Evolutionary conservation across 2,888 invertebrate species (phyloP).

Genomic region (Macropis europaea): DNA sequence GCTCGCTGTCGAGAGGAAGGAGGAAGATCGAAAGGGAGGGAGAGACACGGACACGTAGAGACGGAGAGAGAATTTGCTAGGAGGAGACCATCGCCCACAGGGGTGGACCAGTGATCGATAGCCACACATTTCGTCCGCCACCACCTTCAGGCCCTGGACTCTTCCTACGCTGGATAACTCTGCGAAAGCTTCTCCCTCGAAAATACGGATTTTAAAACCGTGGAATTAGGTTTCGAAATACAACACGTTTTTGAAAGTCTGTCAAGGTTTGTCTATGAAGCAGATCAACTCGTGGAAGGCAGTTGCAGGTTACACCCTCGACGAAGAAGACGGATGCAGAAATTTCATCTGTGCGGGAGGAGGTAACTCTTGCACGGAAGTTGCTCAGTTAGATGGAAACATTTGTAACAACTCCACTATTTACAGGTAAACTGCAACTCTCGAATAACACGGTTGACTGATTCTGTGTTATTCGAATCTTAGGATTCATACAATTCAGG

Average conservation of each 20-base stretch:
- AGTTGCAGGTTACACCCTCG: too few species aligned
- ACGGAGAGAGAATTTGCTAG: constrained; percentile 57
- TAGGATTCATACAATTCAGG: too few species aligned
- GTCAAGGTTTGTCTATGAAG: too few species aligned
- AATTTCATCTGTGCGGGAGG: too few species aligned
- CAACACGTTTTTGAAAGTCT: not conserved
- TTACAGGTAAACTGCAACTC: too few species aligned
- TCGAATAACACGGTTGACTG: too few species aligned
- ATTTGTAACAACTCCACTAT: too few species aligned
- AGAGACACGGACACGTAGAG: constrained; percentile 21
- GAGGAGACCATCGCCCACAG: constrained; percentile 69
- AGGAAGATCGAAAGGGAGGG: constrained; percentile 7
- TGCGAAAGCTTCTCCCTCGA: constrained; percentile 12
- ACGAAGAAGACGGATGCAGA: not conserved
- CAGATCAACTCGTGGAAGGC: too few species aligned
- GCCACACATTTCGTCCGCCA: constrained; percentile 68
- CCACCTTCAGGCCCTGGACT: constrained; percentile 62
- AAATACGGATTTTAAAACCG: constrained; percentile 11
- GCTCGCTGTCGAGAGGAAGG: constrained; percentile 44
- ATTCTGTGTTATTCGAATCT: too few species aligned
- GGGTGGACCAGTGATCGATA: constrained; percentile 74
- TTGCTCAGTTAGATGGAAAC: too few species aligned
- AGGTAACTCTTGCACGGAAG: too few species aligned
- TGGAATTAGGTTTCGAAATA: not conserved
- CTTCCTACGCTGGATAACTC: constrained; percentile 59